phyloP scores from a whole-genome alignment of 1,140 invertebrate species.

The Phenacoccus solenopsis region DNA sequence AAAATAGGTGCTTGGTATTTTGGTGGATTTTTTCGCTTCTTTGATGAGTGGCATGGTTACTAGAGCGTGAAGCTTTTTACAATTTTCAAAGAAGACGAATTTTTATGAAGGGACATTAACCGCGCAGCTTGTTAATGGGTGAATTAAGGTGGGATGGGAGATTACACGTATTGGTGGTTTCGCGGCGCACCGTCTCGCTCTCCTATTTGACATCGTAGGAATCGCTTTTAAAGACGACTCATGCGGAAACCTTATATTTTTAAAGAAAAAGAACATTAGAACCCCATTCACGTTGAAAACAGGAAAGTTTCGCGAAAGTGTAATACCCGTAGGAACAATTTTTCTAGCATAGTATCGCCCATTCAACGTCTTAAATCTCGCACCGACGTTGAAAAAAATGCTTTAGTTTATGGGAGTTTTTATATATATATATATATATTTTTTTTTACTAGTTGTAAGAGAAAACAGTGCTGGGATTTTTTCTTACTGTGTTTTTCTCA shows the following conservation, averaged over 20 bases:
- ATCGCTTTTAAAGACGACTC: slow-evolving; percentile 1
- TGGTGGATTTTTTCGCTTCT: slow-evolving; percentile 1
- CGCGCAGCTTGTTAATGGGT: slow-evolving; percentile 1
- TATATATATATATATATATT: not conserved
- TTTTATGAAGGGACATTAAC: not conserved
- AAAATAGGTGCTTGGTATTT: too few species aligned
- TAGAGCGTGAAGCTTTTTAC: not conserved
- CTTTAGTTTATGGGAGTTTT: not conserved
- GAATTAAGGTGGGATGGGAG: not conserved
- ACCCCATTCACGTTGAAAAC: slow-evolving; percentile 1
- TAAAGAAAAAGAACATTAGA: slow-evolving; percentile 3
- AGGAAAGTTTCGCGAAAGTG: not conserved
- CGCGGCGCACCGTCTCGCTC: not conserved
- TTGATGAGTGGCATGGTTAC: not conserved
- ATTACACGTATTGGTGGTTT: slow-evolving; percentile 1
- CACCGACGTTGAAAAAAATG: not conserved
- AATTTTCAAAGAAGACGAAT: not conserved
- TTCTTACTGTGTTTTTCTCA: too few species aligned
- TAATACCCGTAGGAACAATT: not conserved
- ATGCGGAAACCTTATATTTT: slow-evolving; percentile 2
- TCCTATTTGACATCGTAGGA: not conserved
- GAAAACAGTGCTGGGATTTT: too few species aligned
- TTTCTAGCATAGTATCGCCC: not conserved
- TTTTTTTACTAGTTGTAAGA: not conserved
- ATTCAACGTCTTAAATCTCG: not conserved